A percentile compares a stretch with the other conserved stretches of the same genome.
phyloP scores from a whole-genome alignment of 2,113 vertebrate species.

The Stictonetta naevosa region DNA sequence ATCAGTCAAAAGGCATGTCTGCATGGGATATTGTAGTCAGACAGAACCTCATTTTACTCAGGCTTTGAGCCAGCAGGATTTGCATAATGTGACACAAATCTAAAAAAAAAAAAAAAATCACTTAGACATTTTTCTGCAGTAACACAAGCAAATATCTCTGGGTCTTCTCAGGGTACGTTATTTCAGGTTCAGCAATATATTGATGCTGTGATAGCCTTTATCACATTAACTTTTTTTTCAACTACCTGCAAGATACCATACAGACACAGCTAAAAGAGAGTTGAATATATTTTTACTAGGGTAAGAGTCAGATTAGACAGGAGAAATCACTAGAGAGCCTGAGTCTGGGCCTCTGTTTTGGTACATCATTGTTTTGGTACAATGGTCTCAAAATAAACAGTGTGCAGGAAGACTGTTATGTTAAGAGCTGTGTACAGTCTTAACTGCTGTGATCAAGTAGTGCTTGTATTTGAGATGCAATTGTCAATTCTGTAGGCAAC shows the following conservation, averaged over 20 bases:
- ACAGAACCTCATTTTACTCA: neutral
- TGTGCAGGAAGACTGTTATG: neutral
- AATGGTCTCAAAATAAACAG: neutral
- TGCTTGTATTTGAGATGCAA: neutral
- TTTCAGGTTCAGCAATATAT: neutral
- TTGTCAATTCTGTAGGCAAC: neutral
- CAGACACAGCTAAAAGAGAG: neutral
- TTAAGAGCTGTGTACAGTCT: neutral
- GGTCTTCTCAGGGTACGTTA: neutral
- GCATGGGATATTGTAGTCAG: neutral
- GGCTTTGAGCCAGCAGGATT: neutral
- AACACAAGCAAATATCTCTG: neutral
- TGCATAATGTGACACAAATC: neutral
- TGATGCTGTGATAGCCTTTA: accelerated
- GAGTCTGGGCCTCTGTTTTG: neutral
- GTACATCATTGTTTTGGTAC: neutral
- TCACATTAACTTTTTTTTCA: neutral
- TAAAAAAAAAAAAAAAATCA: neutral
- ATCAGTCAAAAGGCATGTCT: neutral
- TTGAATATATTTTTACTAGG: neutral
- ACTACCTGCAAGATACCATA: neutral
- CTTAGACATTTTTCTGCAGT: neutral
- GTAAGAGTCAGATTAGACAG: neutral
- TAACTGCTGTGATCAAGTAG: neutral
- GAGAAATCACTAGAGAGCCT: neutral